Conservation (phyloP, 2,113 vertebrate species). For the Synodontis membranacea region DNA sequence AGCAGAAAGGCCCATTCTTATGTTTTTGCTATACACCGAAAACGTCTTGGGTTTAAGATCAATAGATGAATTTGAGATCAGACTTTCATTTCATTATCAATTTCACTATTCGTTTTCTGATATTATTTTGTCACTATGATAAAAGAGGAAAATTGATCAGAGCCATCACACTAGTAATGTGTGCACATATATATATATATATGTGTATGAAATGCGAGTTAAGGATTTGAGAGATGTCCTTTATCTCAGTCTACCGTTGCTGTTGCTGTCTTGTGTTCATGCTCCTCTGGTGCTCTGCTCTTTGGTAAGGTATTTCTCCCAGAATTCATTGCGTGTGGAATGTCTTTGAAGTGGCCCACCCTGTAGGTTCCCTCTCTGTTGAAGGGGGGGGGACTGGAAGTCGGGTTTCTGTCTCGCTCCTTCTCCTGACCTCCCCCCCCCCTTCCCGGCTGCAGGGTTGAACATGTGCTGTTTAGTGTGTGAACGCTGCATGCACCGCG, state of each 20-base stretch:
- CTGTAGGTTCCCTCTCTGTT: slow-evolving; percentile 61
- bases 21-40: background rate
- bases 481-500: slow-evolving; percentile 16
- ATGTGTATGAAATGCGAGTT: too few species aligned
- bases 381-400: slow-evolving; percentile 10
- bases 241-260: background rate
- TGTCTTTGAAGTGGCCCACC: slow-evolving; percentile 77
- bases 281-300: slow-evolving; percentile 59
- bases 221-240: background rate
- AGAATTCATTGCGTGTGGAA: slow-evolving; percentile 73
- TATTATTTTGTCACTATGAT: too few species aligned
- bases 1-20: background rate
- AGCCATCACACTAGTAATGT: too few species aligned
- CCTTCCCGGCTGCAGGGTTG: slow-evolving; percentile 42
- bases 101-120: too few species aligned
- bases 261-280: slow-evolving; percentile 46
- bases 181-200: too few species aligned
- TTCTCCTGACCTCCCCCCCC: slow-evolving; percentile 48
- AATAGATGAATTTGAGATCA: too few species aligned
- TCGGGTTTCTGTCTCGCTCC: slow-evolving; percentile 38
- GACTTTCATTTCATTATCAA: too few species aligned
- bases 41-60: too few species aligned
- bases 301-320: slow-evolving; percentile 68
- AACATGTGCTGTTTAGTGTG: slow-evolving; percentile 47
- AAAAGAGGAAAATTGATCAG: too few species aligned